phyloP scores from a whole-genome alignment of 2,113 vertebrate genomes.

The Oryzias javanicus region DNA sequence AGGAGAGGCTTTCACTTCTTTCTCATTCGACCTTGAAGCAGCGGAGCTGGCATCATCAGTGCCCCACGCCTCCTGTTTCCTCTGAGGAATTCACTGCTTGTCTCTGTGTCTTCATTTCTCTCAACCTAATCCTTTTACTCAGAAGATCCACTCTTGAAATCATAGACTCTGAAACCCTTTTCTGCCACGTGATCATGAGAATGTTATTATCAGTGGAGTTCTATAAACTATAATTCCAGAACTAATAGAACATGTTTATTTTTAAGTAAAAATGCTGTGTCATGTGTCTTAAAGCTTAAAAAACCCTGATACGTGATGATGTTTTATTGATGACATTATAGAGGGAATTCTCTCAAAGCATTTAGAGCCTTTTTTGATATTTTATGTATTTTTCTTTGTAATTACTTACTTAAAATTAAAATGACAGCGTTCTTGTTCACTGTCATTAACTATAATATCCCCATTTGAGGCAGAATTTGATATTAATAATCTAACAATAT shows the following conservation, averaged over 20 bases:
- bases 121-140: neutral
- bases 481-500: too few species aligned
- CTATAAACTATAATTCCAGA: too few species aligned
- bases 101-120: slow-evolving; percentile 17
- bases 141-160: neutral
- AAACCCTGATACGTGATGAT: neutral
- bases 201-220: too few species aligned
- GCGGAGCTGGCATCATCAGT: slow-evolving; percentile 26
- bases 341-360: too few species aligned
- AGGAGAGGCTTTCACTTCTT: slow-evolving; percentile 1
- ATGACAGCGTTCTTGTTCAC: too few species aligned
- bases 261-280: neutral
- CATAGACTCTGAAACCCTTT: neutral
- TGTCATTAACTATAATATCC: too few species aligned
- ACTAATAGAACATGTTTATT: neutral
- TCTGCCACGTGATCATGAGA: too few species aligned
- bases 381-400: too few species aligned
- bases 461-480: too few species aligned
- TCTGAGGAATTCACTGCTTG: slow-evolving; percentile 20
- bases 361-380: too few species aligned
- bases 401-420: too few species aligned
- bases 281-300: neutral
- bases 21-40: slow-evolving; percentile 47
- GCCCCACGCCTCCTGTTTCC: slow-evolving; percentile 33
- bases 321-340: too few species aligned